A percentile compares a stretch with the other conserved stretches of the same genome.
Conservation (phyloP, 2,888 invertebrate genomes). For the Spodoptera picta region DNA sequence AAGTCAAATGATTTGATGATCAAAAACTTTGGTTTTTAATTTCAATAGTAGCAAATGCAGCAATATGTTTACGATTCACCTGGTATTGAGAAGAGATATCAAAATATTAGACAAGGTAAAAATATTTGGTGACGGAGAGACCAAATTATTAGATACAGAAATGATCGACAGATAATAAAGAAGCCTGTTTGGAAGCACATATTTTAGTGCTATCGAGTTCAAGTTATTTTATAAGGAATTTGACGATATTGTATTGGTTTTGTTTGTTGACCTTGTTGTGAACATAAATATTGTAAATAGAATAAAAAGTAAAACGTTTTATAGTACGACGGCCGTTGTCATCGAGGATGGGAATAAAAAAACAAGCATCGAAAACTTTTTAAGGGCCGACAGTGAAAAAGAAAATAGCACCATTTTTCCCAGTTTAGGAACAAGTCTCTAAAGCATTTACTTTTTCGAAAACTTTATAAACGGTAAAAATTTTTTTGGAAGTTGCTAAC, state of each 20-base stretch:
- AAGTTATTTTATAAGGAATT: too few species aligned
- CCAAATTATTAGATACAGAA: constrained; percentile 4
- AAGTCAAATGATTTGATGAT: background rate
- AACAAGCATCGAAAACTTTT: constrained; percentile 18
- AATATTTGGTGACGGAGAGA: too few species aligned
- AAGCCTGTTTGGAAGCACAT: constrained; percentile 4
- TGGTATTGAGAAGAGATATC: background rate
- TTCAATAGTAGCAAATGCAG: constrained; percentile 6
- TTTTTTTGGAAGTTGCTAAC: constrained; percentile 27
- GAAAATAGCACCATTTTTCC: constrained; percentile 24
- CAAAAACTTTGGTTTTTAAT: too few species aligned
- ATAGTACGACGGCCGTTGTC: too few species aligned
- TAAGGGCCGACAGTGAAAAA: constrained; percentile 20
- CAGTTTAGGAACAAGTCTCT: constrained; percentile 28
- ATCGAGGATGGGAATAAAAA: constrained; percentile 1
- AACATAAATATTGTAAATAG: too few species aligned
- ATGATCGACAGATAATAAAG: constrained; percentile 10
- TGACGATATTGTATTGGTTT: too few species aligned
- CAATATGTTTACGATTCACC: constrained; percentile 13
- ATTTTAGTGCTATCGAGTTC: too few species aligned
- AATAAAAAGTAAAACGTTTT: too few species aligned
- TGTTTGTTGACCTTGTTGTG: too few species aligned
- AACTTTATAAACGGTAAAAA: constrained; percentile 26
- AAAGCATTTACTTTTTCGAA: constrained; percentile 22
- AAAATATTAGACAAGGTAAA: constrained; percentile 1